phyloP scores from a whole-genome alignment of 2,888 invertebrate genomes.

The Oscheius sp. region DNA sequence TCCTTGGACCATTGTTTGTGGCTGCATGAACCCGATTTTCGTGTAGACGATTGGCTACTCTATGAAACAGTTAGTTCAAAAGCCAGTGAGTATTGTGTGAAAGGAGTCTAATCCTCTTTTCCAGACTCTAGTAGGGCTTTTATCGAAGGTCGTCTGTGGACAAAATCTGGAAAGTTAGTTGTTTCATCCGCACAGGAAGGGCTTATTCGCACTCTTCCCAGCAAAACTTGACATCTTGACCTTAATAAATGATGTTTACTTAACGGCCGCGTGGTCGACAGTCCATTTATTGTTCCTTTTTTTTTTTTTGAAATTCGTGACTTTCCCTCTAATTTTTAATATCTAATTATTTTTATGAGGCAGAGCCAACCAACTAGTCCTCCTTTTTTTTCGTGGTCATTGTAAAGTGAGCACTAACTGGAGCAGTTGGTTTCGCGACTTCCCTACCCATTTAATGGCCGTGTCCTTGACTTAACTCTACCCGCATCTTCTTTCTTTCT shows the following conservation, averaged over 20 bases:
- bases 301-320: no score
- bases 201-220: conserved; percentile 30
- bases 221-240: conserved; percentile 13
- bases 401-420: conserved; percentile 15
- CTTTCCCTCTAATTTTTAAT: no score
- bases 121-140: conserved; percentile 49
- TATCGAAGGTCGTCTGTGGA: conserved; percentile 58
- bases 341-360: not conserved
- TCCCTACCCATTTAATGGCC: conserved; percentile 8
- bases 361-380: not conserved
- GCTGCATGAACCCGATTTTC: conserved; percentile 57
- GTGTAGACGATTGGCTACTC: conserved; percentile 61
- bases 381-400: not conserved
- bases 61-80: conserved; percentile 57
- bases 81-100: conserved; percentile 32
- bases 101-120: conserved; percentile 3
- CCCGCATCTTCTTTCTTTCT: not conserved
- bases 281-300: not conserved
- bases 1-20: conserved; percentile 59
- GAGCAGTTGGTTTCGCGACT: conserved; percentile 11
- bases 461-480: conserved; percentile 24
- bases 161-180: conserved; percentile 54
- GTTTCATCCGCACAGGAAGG: conserved; percentile 59
- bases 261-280: not conserved
- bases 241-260: conserved; percentile 6